phyloP scores from a whole-genome alignment of 2,888 invertebrate species.

The Trichopria drosophilae region DNA sequence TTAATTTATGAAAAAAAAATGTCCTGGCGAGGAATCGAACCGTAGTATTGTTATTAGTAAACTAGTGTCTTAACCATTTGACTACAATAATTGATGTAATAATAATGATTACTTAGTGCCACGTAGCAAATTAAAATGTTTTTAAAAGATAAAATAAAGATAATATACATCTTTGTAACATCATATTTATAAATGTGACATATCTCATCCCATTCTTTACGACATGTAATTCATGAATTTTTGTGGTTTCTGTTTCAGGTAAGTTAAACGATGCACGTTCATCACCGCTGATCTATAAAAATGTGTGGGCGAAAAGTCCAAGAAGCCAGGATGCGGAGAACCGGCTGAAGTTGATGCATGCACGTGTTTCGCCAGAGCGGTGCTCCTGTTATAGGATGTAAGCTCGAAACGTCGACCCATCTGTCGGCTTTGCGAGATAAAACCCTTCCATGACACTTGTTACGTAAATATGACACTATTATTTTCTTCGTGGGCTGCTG shows the following conservation, averaged over 20 bases:
- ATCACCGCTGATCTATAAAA: neutral
- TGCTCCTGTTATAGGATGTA: slow-evolving; percentile 37
- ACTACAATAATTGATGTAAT: no score
- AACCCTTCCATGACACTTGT: slow-evolving; percentile 47
- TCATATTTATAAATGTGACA: no score
- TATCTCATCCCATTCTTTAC: no score
- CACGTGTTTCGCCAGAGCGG: slow-evolving; percentile 28
- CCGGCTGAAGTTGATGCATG: slow-evolving; percentile 30
- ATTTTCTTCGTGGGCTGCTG: slow-evolving; percentile 11
- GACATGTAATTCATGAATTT: no score
- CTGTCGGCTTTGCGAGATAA: slow-evolving; percentile 49
- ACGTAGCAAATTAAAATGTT: no score
- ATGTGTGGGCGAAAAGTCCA: slow-evolving; percentile 11
- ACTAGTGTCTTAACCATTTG: no score
- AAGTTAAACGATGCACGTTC: slow-evolving; percentile 34
- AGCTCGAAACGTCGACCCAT: slow-evolving; percentile 46
- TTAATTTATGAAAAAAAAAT: no score
- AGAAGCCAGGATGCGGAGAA: slow-evolving; percentile 16
- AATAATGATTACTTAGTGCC: no score
- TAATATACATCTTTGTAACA: no score
- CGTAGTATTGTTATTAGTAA: no score
- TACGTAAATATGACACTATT: slow-evolving; percentile 43
- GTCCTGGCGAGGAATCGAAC: no score
- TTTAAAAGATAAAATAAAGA: no score
- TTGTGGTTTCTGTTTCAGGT: slow-evolving; percentile 47